These are phyloP conservation scores for Bursaphelenchus mucronatus DNA, from an alignment of 1,140 invertebrate genomes.

Conservation along the genomic window DNA sequence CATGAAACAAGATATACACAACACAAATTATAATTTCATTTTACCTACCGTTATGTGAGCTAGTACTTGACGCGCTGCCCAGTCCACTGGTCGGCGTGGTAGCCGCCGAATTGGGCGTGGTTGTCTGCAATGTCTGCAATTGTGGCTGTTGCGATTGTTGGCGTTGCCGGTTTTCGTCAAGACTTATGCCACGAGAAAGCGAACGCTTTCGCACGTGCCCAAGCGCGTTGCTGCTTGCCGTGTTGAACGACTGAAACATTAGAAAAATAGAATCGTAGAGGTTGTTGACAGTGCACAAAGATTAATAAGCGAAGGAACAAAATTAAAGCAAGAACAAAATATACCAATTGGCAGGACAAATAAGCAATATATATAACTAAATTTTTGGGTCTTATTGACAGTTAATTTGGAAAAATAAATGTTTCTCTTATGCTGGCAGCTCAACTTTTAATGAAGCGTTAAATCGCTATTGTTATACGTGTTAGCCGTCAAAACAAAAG, in stretches of 20 bases:
- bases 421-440: no score
- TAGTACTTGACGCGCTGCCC: not conserved
- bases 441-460: no score
- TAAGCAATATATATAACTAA: not conserved
- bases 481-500: no score
- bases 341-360: not conserved
- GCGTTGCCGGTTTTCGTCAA: slow-evolving; percentile 32
- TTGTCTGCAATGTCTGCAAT: slow-evolving; percentile 3
- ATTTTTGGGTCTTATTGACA: not conserved
- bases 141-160: slow-evolving; percentile 1
- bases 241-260: slow-evolving; percentile 6
- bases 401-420: not conserved
- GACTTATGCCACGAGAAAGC: slow-evolving; percentile 32
- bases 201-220: slow-evolving; percentile 30
- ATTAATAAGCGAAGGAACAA: not conserved
- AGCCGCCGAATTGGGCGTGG: slow-evolving; percentile 20
- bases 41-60: slow-evolving; percentile 6
- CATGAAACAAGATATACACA: not conserved
- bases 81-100: not conserved
- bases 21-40: not conserved
- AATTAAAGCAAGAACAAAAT: slow-evolving; percentile 1
- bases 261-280: not conserved
- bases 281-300: not conserved
- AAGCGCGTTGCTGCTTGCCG: slow-evolving; percentile 19
- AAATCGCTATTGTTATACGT: no score